A percentile compares a stretch with the other conserved stretches of the same genome.
phyloP scores from a whole-genome alignment of 2,888 invertebrate species.

The Heliconius sara region DNA sequence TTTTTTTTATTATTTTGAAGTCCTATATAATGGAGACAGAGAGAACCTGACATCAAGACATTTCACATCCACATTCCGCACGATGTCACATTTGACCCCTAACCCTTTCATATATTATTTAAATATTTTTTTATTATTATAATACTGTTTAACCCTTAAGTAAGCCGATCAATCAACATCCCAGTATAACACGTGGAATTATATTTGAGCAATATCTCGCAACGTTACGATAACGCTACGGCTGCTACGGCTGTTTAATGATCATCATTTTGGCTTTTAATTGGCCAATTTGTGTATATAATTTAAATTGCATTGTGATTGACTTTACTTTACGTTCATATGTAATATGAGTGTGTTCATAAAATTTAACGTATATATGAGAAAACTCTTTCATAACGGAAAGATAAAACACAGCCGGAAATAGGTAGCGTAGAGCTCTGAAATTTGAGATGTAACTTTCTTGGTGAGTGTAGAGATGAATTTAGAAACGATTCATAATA shows the following conservation, averaged over 20 bases:
- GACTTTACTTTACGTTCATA: not conserved
- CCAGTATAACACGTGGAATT: constrained; percentile 44
- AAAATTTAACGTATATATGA: not conserved
- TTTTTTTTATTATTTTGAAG: no score
- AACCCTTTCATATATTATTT: not conserved
- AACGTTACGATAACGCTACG: constrained; percentile 41
- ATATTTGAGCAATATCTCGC: constrained; percentile 45
- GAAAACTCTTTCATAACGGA: no score
- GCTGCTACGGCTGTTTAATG: constrained; percentile 37
- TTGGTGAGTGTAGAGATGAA: no score
- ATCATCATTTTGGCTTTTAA: constrained; percentile 41
- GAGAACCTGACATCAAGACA: no score
- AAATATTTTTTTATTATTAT: not conserved
- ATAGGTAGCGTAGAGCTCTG: no score
- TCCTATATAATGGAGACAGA: no score
- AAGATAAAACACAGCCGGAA: no score
- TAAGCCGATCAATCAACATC: constrained; percentile 44
- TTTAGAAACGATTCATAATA: no score
- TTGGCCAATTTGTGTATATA: constrained; percentile 40
- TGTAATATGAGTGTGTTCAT: not conserved
- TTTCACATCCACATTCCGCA: no score
- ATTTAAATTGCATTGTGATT: constrained; percentile 20
- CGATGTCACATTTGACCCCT: no score
- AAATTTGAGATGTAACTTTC: no score
- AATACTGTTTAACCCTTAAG: constrained; percentile 30